phyloP scores from a whole-genome alignment of 2,888 invertebrate genomes.

The Onthophagus sagittarius region DNA sequence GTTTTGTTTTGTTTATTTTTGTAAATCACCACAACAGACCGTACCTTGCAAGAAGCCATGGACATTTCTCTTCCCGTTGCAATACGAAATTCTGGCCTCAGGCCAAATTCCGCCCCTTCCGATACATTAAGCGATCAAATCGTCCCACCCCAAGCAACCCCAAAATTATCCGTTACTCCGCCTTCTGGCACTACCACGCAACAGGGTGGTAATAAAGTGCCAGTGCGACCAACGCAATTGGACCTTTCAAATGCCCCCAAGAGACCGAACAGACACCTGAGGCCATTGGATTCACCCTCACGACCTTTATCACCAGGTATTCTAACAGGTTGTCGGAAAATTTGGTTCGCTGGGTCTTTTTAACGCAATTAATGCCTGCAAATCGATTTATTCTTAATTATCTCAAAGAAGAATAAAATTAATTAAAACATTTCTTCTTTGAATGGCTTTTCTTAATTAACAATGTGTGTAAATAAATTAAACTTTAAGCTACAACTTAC shows the following conservation, averaged over 20 bases:
- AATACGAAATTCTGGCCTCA: conserved; percentile 18
- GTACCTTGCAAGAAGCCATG: conserved; percentile 27
- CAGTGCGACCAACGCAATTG: conserved; percentile 41
- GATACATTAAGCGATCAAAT: conserved; percentile 32
- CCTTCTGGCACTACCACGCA: conserved; percentile 41
- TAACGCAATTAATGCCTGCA: neutral
- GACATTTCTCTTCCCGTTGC: conserved; percentile 34
- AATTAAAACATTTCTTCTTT: neutral
- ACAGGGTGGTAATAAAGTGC: conserved; percentile 13
- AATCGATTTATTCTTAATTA: neutral
- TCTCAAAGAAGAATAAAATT: neutral
- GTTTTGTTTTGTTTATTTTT: conserved; percentile 3
- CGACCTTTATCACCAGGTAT: conserved; percentile 40
- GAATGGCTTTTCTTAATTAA: neutral
- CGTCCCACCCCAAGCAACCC: conserved; percentile 50
- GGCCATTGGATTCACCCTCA: conserved; percentile 33
- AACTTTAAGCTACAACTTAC: neutral
- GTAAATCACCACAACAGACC: conserved; percentile 21
- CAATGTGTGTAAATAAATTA: neutral
- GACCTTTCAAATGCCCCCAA: conserved; percentile 42
- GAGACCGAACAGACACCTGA: conserved; percentile 42
- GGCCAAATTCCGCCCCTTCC: neutral
- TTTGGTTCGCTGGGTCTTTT: conserved; percentile 5
- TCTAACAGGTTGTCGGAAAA: conserved; percentile 1
- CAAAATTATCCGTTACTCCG: conserved; percentile 47